Evolutionary conservation across 1,140 invertebrate genomes (phyloP).

Genomic region (Parapsyche elsis): DNA sequence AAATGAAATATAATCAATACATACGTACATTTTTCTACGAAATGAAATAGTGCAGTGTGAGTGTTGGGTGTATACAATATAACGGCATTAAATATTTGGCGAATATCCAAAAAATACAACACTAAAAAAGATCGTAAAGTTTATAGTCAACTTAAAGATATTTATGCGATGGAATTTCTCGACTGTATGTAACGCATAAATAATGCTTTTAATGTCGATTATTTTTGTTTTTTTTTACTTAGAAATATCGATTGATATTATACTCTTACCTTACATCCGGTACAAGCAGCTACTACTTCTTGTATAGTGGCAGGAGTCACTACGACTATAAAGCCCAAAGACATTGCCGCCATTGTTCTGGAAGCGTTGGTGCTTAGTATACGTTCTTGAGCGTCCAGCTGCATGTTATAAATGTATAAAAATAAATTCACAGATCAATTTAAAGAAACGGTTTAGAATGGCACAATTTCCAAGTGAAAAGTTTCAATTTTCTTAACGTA

Average conservation of each 20-base stretch:
- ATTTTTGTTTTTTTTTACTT: background rate
- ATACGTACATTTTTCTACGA: background rate
- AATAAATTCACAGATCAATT: background rate
- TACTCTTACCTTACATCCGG: slow-evolving; percentile 74
- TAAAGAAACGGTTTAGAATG: no score
- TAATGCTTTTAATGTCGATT: slow-evolving; percentile 3
- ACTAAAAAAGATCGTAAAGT: slow-evolving; percentile 23
- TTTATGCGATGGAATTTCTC: slow-evolving; percentile 18
- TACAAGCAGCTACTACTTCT: slow-evolving; percentile 88
- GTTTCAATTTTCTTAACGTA: no score
- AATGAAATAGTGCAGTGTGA: slow-evolving; percentile 6
- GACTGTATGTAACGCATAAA: slow-evolving; percentile 2
- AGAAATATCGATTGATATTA: background rate
- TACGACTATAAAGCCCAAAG: slow-evolving; percentile 87
- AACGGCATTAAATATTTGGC: slow-evolving; percentile 24
- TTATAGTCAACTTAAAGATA: slow-evolving; percentile 26
- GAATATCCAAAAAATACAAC: slow-evolving; percentile 23
- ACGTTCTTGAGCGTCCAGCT: slow-evolving; percentile 72
- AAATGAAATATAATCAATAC: slow-evolving; percentile 48
- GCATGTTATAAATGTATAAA: slow-evolving; percentile 43
- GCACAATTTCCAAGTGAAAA: no score
- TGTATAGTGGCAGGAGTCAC: slow-evolving; percentile 89
- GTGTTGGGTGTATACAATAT: background rate
- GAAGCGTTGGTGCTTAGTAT: slow-evolving; percentile 81
- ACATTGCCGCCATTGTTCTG: slow-evolving; percentile 88